These are phyloP conservation scores for Taphrorychus bicolor DNA, from an alignment of 2,888 invertebrate species.

Conservation along the genomic window DNA sequence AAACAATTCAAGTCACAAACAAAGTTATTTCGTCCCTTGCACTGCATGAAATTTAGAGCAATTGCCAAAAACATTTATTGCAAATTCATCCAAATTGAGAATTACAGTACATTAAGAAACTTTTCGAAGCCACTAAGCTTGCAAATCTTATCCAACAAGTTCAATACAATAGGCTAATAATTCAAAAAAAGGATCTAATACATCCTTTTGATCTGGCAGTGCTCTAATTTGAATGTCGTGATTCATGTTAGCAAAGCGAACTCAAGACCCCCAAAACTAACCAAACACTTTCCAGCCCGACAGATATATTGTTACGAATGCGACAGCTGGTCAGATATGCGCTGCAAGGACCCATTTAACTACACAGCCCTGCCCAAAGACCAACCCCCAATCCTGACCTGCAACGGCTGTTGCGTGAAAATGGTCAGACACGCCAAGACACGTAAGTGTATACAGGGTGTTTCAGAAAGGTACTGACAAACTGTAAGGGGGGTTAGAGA, in stretches of 20 bases:
- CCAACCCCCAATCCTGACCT: constrained; percentile 87
- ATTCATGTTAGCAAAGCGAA: not conserved
- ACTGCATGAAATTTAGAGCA: not conserved
- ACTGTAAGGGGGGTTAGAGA: too few relatives aligned
- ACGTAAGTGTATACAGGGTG: too few relatives aligned
- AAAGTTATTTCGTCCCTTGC: not conserved
- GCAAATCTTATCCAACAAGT: too few relatives aligned
- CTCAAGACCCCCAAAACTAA: constrained; percentile 1
- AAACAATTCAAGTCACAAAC: not conserved
- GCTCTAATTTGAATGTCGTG: constrained; percentile 11
- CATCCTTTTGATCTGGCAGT: not conserved
- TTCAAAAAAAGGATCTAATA: too few relatives aligned
- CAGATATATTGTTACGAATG: constrained; percentile 94
- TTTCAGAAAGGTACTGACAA: not conserved
- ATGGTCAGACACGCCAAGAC: constrained; percentile 92
- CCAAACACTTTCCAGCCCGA: constrained; percentile 68
- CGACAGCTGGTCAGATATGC: constrained; percentile 88
- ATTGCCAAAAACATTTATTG: not conserved
- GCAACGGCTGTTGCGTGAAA: constrained; percentile 94
- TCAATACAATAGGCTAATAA: too few relatives aligned
- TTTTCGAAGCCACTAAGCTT: too few relatives aligned
- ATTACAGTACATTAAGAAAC: too few relatives aligned
- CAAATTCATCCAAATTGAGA: not conserved
- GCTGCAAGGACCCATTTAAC: constrained; percentile 93
- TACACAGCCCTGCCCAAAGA: constrained; percentile 87